These are phyloP conservation scores for Cyphomyrmex costatus DNA, from an alignment of 1,140 invertebrate species.

Conservation along the genomic window DNA sequence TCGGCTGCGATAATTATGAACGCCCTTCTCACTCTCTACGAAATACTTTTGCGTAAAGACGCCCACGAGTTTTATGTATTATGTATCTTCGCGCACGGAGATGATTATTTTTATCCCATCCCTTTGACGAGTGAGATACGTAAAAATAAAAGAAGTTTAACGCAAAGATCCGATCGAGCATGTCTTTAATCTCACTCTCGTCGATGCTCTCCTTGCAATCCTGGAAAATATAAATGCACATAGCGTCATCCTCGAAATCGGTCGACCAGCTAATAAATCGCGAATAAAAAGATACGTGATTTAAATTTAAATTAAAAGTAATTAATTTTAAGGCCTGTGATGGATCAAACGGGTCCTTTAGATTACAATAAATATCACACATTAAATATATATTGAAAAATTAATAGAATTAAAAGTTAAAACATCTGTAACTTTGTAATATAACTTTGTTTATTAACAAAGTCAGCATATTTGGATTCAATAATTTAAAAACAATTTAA, in stretches of 20 bases:
- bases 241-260: background rate
- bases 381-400: no score
- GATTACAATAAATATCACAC: no score
- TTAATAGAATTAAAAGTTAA: no score
- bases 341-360: no score
- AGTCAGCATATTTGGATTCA: no score
- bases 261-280: background rate
- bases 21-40: background rate
- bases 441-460: no score
- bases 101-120: slow-evolving; percentile 41
- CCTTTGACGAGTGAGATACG: slow-evolving; percentile 31
- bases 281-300: no score
- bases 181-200: slow-evolving; percentile 23
- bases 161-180: background rate
- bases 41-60: slow-evolving; percentile 30
- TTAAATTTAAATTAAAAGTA: background rate
- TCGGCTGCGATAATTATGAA: background rate
- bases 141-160: slow-evolving; percentile 41
- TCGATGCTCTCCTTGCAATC: background rate
- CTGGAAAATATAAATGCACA: background rate
- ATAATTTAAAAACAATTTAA: no score
- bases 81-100: slow-evolving; percentile 23
- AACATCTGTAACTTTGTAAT: no score
- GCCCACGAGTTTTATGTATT: slow-evolving; percentile 27
- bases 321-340: background rate